phyloP scores from a whole-genome alignment of 1,140 invertebrate species.

The Cotesia glomerata region DNA sequence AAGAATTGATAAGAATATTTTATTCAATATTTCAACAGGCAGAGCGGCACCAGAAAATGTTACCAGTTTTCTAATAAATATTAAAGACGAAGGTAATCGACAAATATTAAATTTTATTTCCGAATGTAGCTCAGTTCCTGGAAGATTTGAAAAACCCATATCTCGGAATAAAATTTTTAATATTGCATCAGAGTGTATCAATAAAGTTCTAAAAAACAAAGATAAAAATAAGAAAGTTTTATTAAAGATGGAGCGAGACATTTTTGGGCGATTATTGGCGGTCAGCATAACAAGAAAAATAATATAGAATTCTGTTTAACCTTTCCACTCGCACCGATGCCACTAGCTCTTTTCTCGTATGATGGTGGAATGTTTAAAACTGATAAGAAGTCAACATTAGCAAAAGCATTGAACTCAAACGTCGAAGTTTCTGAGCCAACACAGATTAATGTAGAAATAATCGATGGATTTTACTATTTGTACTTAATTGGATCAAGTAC shows the following conservation, averaged over 20 bases:
- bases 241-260: no score
- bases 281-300: no score
- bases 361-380: conserved; percentile 20
- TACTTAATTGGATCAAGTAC: conserved; percentile 11
- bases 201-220: no score
- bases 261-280: no score
- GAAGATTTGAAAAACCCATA: no score
- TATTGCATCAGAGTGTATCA: no score
- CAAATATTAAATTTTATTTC: no score
- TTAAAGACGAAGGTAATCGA: not conserved
- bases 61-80: not conserved
- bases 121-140: no score
- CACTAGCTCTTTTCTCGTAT: not conserved
- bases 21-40: conserved; percentile 15
- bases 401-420: not conserved
- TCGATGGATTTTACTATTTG: conserved; percentile 24
- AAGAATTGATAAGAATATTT: conserved; percentile 11
- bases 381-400: conserved; percentile 15
- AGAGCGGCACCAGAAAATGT: not conserved
- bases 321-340: no score
- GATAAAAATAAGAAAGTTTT: no score
- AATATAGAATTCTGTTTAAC: no score
- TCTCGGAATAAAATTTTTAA: no score
- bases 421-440: not conserved
- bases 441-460: conserved; percentile 14